Percentiles rank a stretch among this genome's conserved stretches.
These are phyloP conservation scores for Ploceus nigricollis DNA, from an alignment of 2,113 vertebrate genomes.

Conservation along the genomic window DNA sequence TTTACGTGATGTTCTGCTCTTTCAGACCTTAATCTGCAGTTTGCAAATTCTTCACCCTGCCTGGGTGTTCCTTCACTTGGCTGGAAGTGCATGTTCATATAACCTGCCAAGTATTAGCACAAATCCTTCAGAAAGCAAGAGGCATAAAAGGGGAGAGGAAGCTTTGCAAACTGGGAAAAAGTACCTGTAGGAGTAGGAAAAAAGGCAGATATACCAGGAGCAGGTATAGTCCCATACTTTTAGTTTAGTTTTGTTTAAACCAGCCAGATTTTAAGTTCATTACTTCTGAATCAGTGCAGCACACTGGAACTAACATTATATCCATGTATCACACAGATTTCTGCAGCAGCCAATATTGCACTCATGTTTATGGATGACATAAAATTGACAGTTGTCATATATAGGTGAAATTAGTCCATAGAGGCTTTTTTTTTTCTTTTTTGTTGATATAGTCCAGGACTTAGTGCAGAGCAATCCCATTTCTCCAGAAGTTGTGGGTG, in stretches of 20 bases:
- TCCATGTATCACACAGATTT: neutral
- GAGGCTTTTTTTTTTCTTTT: neutral
- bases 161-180: neutral
- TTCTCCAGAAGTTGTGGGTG: neutral
- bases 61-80: neutral
- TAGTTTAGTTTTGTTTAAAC: neutral
- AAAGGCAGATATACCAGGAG: rapidly evolving
- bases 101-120: neutral
- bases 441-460: neutral
- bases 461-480: neutral
- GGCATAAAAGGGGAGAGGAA: neutral
- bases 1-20: neutral
- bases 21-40: neutral
- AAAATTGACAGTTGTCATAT: neutral
- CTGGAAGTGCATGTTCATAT: neutral
- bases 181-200: neutral
- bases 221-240: neutral
- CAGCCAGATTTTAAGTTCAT: neutral
- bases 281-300: neutral
- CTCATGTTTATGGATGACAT: neutral
- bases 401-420: neutral
- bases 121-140: neutral
- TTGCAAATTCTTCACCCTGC: neutral
- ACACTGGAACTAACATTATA: neutral
- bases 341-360: neutral